Evolutionary conservation across 2,888 invertebrate species (phyloP), one percentile per base, ranked within the genome.

Genomic region (Mesopsocus fuscifrons): DNA sequence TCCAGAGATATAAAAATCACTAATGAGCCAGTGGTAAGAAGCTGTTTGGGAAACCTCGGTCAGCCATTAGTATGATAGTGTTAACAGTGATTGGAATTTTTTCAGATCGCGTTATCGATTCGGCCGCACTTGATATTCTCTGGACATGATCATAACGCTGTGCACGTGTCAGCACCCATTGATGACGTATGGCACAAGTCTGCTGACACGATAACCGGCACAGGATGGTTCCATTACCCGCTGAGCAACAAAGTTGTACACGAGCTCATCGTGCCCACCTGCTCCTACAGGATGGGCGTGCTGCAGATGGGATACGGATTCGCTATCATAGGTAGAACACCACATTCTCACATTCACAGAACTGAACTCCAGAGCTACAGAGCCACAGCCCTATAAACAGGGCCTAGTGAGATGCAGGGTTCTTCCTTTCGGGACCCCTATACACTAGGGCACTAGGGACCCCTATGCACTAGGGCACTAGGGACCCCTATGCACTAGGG

Each of bases 211-310:
- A 21, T 43, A 38, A 20, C 13, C 16, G 11, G 6, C 5, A n/a
- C 32, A n/a, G 34, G 9, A 18, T 18, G 34, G 40, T 15, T 11
- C 11, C 17, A 22, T 3, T 40, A 17, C 54, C 58, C 20, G 48
- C 51, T 11, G 49, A 49, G 13, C 52, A 52, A 45, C 46, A 53
- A 5, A 49, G 49, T 59, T 15, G 56, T 74, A 46, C 67, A 73
- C 52, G 94, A 95, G 66, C 71, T 95, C 41, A 74, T 80, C 59
- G 81, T 91, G 49, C 95, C 95, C 2, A 92, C 95, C 0, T 89
- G 88, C 57, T 92, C 91, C 1, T 97, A 97, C 59, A 72, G 97
- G 53, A 97, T 97, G 95, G 95, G 95, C 1, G 84, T 81, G 16
- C 58, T 61, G 2, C 66, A 77, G 50, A 84, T 91, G 60, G 95